phyloP scores from a whole-genome alignment of 1,140 invertebrate species.

The Teleopsis dalmanni region DNA sequence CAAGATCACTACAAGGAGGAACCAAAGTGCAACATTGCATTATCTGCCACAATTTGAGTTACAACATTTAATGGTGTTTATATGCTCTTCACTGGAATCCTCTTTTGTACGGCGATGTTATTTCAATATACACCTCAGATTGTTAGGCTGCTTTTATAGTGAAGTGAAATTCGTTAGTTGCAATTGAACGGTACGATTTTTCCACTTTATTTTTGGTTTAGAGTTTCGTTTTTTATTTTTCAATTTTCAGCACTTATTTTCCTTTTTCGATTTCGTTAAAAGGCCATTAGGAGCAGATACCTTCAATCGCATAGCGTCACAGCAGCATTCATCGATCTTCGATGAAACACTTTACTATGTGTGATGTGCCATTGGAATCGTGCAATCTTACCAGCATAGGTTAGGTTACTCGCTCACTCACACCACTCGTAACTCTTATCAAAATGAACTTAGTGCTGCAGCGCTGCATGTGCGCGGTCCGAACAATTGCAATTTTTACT shows the following conservation, averaged over 20 bases:
- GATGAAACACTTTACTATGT: neutral
- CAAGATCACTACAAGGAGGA: too few species aligned
- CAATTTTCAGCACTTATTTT: neutral
- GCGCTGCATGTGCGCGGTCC: neutral
- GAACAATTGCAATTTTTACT: constrained; percentile 42
- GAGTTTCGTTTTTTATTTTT: neutral
- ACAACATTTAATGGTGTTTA: constrained; percentile 9
- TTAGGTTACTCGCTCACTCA: neutral
- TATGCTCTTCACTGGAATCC: neutral
- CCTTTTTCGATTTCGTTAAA: neutral
- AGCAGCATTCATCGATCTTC: constrained; percentile 11
- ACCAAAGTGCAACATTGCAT: too few species aligned
- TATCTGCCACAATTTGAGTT: too few species aligned
- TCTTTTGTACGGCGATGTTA: constrained; percentile 4
- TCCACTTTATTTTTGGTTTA: constrained; percentile 1
- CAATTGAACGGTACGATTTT: constrained; percentile 1
- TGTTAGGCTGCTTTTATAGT: neutral
- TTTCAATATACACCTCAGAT: neutral
- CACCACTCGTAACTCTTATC: neutral
- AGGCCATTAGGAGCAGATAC: constrained; percentile 4
- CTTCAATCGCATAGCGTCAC: neutral
- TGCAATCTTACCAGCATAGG: constrained; percentile 10
- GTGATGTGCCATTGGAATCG: constrained; percentile 33
- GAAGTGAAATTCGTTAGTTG: neutral
- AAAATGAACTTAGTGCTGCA: too few species aligned